Conservation (phyloP, 2,113 vertebrate genomes). For the Pyxicephalus adspersus region DNA sequence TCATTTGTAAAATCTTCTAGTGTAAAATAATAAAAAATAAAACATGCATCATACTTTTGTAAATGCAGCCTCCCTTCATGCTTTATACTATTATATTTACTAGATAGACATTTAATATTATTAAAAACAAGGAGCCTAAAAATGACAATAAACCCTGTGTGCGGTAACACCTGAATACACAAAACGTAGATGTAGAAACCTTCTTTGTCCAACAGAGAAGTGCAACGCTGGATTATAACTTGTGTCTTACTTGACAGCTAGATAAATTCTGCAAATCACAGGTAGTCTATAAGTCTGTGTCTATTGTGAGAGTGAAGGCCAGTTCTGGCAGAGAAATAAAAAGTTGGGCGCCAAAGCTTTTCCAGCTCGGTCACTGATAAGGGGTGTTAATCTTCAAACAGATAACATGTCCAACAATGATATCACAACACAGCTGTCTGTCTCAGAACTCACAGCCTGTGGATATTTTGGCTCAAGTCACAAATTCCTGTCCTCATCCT, state of each 20-base stretch:
- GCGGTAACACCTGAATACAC: background rate
- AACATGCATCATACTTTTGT: too few species aligned
- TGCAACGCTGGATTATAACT: background rate
- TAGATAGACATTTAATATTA: background rate
- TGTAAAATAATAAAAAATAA: background rate
- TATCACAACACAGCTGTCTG: constrained; percentile 42
- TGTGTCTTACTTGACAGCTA: background rate
- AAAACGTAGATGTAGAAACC: background rate
- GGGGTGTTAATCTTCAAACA: constrained; percentile 53
- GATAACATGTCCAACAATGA: constrained; percentile 47
- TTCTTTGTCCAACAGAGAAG: background rate
- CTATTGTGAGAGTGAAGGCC: constrained; percentile 16
- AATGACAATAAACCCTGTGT: background rate
- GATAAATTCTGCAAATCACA: background rate
- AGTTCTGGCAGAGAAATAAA: constrained; percentile 31
- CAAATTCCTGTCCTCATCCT: constrained; percentile 4
- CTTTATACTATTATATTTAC: background rate
- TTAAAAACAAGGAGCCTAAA: background rate
- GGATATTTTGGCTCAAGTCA: constrained; percentile 36
- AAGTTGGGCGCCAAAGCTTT: constrained; percentile 41
- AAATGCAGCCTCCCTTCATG: too few species aligned
- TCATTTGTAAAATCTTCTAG: too few species aligned
- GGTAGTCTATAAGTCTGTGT: background rate
- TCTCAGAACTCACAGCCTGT: constrained; percentile 5
- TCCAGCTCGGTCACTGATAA: constrained; percentile 38